phyloP scores from a whole-genome alignment of 2,797 vertebrate species.

The Clamator glandarius region DNA sequence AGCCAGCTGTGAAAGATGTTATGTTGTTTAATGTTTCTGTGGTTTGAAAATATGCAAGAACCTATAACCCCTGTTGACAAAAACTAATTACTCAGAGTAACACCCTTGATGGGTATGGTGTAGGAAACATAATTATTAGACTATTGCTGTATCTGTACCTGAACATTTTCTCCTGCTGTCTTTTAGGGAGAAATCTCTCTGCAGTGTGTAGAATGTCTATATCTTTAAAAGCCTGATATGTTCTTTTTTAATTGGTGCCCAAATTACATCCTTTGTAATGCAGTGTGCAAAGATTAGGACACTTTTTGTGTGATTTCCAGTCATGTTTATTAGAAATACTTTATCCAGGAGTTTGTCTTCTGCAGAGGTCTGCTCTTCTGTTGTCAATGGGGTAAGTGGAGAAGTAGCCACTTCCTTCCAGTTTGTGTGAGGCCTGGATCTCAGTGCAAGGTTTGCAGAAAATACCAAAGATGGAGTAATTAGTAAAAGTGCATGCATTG shows the following conservation, averaged over 20 bases:
- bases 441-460: background rate
- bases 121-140: background rate
- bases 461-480: background rate
- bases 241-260: background rate
- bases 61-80: background rate
- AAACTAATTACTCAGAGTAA: background rate
- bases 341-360: background rate
- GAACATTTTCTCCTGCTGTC: background rate
- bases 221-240: background rate
- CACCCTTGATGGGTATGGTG: background rate
- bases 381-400: background rate
- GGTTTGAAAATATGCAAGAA: background rate
- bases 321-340: background rate
- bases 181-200: background rate
- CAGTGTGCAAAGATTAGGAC: background rate
- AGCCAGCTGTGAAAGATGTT: background rate
- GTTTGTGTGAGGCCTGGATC: background rate
- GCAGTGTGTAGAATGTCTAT: rapidly evolving
- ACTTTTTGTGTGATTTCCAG: rapidly evolving
- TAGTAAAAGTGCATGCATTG: background rate
- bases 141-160: background rate
- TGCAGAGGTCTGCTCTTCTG: background rate
- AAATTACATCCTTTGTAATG: background rate
- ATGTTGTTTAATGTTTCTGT: background rate
- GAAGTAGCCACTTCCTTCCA: background rate